Conservation (phyloP, 2,797 vertebrate species). For the Phaenicophaeus curvirostris region DNA sequence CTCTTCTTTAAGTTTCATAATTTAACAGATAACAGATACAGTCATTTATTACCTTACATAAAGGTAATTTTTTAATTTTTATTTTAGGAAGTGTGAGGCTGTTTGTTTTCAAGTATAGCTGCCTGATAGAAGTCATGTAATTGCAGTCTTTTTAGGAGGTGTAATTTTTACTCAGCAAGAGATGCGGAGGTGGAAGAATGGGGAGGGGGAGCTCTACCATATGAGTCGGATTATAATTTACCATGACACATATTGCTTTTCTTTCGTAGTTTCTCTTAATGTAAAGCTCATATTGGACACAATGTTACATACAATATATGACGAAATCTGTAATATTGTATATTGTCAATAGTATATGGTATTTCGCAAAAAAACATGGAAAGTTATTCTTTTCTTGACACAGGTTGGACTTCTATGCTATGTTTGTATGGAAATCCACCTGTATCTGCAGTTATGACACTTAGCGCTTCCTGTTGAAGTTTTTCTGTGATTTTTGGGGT, state of each 20-base stretch:
- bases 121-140: neutral
- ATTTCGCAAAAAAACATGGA: neutral
- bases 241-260: neutral
- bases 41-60: neutral
- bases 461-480: neutral
- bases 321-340: neutral
- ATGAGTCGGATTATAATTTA: neutral
- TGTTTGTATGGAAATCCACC: neutral
- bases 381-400: neutral
- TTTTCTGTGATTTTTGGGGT: neutral
- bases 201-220: neutral
- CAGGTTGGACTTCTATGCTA: neutral
- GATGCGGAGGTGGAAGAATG: neutral
- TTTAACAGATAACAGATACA: neutral
- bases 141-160: neutral
- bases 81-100: neutral
- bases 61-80: too few species aligned
- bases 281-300: neutral
- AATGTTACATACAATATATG: neutral
- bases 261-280: neutral
- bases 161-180: neutral
- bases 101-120: neutral
- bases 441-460: neutral
- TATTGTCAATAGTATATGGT: neutral
- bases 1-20: neutral